Evolutionary conservation across 2,113 vertebrate genomes (phyloP), one percentile per base, ranked within the genome.

Genomic region (Sturnus vulgaris): DNA sequence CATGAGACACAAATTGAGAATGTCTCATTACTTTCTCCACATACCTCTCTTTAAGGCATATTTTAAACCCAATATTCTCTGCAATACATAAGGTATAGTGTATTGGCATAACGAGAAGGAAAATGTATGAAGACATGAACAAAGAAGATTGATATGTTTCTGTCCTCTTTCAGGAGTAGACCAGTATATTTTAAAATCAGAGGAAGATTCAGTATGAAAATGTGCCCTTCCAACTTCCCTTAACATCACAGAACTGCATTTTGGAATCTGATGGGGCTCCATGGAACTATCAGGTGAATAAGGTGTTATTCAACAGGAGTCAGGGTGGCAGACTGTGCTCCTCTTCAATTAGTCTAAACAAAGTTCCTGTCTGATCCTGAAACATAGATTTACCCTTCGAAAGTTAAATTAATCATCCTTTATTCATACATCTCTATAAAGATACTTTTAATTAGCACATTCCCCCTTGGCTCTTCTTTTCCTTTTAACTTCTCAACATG

Each of bases 391-490:
- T 80, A 77, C 63, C 88, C 79, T 90, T 68, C 92, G 80, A 91
- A 92, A 92, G 31, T 73, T 79, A 79, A 92, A 92, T 88, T 82
- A 82, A 72, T 92, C 61, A 66, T 82, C 60, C 61, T 89, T 72
- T 91, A 81, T 82, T 82, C 77, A 80, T 89, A 81, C 39, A 87
- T 31, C 46, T 84, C 77, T 63, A 50, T 80, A 93, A 80, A 91
- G 84, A 85, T 92, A 87, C 81, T 94, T 93, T 91, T 95, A 95
- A 96, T 95, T 95, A 95, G 70, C 81, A 81, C 18, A 2, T 88
- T 97, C 94, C 70, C 75, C 78, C 75, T 93, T 93, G 88, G 83
- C 93, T 97, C 70, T 89, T 63, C 82, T 96, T 59, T 83, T 93
- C 90, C 87, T 93, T 94, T 84, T 90, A 92, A 87, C 82, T 96